Base-by-base conservation (phyloP, 2,113 vertebrate species). In the Syngnathus floridae region DNA sequence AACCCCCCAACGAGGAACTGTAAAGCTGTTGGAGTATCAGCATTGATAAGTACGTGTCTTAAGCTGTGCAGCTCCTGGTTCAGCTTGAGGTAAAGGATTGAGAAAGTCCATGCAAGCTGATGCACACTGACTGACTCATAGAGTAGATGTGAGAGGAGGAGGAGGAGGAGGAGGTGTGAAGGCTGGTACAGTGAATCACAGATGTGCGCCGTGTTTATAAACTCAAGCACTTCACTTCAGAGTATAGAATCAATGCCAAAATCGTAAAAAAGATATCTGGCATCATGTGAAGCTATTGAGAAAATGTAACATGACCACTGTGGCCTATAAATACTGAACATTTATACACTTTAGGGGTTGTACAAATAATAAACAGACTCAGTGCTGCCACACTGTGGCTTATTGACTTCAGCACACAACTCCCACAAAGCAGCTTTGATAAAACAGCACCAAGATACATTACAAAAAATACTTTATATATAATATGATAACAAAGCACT, bases 391-490 rank as follows among this genome's bases (percentile, higher is more conserved):
- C 81, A 77, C 73, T 66, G 88, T 84, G 88, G 88, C 66, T 67
- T n/a, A 59, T 71, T 72, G 67, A 84, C 67, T 67, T 79, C 79
- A 84, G 37, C 60, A 67, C 85, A 87, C 85, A 87, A 64, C 48
- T 51, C 38, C 54, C 49, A 9, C 43, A 16, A 14, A 13, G 63
- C 66, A 78, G 40, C 52, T 69, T 65, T 72, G 79, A 79, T 81
- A 84, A 86, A 87, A 73, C 70, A 70, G 72, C 76, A 67, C 62
- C 58, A 85, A 26, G 64, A 41, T 75, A 87, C 80, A 77, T 82
- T 89, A 87, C 88, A 89, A 90, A 90, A 91, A 83, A 90, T 81
- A 85, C 65, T 67, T 81, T 80, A 69, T 84, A 72, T 78, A 83
- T 66, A 70, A 57, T 80, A 87, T 83, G 82, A 82, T 80, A 76